These are phyloP conservation scores for Anthopleura sola DNA, from an alignment of 64 coral and sea anemone species.

Conservation along the genomic window DNA sequence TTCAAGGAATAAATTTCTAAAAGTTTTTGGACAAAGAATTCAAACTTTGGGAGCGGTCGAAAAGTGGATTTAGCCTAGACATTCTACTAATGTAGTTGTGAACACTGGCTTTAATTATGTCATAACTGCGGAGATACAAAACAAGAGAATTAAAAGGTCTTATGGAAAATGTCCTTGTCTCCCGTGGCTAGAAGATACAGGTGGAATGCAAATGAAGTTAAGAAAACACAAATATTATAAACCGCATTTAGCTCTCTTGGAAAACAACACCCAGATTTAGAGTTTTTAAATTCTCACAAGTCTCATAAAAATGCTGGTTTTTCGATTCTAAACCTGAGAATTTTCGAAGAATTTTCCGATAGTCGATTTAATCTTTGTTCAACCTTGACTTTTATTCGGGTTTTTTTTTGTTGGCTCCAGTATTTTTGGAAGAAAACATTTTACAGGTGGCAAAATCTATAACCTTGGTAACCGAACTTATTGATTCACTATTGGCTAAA, in stretches of 20 bases:
- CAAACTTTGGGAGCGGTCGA: too few species aligned
- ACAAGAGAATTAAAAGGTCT: neutral
- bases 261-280: neutral
- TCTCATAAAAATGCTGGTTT: neutral
- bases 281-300: neutral
- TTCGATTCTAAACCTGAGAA: neutral
- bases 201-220: neutral
- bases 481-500: constrained; percentile 8
- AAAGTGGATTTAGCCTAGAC: too few species aligned
- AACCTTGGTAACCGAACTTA: neutral
- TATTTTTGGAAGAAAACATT: neutral
- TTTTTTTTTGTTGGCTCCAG: neutral
- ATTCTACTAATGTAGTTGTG: too few species aligned
- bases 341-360: neutral
- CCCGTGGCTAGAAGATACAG: neutral
- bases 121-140: neutral
- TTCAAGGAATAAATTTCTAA: neutral
- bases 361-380: neutral
- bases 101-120: constrained; percentile 1
- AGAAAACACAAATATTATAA: neutral
- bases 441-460: neutral
- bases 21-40: neutral
- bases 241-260: neutral
- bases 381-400: constrained; percentile 10
- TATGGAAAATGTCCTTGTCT: neutral